phyloP scores from a whole-genome alignment of 2,888 invertebrate species.

The Tetragonula carbonaria region DNA sequence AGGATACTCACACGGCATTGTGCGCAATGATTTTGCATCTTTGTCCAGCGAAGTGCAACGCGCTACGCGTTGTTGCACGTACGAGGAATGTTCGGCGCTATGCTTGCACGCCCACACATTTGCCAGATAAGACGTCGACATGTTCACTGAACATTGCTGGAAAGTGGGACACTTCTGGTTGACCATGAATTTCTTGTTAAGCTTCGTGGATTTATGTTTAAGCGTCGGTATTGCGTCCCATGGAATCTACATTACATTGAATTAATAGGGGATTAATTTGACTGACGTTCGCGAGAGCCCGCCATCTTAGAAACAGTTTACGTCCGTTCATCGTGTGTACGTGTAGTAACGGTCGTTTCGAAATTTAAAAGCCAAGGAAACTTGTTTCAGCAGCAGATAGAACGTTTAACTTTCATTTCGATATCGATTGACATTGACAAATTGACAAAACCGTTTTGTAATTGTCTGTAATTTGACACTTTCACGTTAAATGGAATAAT shows the following conservation, averaged over 20 bases:
- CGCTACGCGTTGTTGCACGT: constrained; percentile 18
- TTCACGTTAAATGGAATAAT: no score
- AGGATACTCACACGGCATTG: background rate
- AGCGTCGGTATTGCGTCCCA: constrained; percentile 24
- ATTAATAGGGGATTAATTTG: constrained; percentile 44
- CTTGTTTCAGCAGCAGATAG: no score
- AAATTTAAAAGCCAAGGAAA: background rate
- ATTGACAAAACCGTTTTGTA: background rate
- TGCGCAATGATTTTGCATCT: constrained; percentile 23
- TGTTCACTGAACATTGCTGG: constrained; percentile 40
- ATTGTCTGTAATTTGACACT: no score
- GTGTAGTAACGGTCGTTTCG: no score
- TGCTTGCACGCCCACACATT: constrained; percentile 42
- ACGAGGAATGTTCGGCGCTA: constrained; percentile 42
- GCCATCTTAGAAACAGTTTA: background rate
- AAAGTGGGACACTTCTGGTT: constrained; percentile 61
- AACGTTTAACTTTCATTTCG: background rate
- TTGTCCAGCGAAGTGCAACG: constrained; percentile 14
- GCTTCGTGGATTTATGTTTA: constrained; percentile 37
- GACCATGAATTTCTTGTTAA: constrained; percentile 63
- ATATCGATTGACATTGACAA: background rate
- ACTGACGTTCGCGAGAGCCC: background rate
- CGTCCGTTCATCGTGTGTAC: background rate
- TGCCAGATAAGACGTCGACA: constrained; percentile 46
- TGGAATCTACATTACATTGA: constrained; percentile 19